A percentile compares a stretch with the other conserved stretches of the same genome.
phyloP scores from a whole-genome alignment of 2,113 vertebrate genomes.

The Gymnorhina tibicen region DNA sequence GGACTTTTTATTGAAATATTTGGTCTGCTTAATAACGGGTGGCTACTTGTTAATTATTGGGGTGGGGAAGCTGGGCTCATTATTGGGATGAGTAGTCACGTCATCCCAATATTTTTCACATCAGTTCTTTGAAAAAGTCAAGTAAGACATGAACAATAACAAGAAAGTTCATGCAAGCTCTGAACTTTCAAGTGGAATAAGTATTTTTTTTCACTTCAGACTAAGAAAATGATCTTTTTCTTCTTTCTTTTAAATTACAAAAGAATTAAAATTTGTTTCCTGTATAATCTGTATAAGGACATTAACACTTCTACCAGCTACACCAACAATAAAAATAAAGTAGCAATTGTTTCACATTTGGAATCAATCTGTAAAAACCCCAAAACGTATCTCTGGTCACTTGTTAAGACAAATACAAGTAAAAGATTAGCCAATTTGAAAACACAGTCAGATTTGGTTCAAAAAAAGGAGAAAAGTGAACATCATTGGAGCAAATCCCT shows the following conservation, averaged over 20 bases:
- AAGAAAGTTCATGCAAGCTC: slow-evolving; percentile 38
- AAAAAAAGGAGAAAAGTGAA: not conserved
- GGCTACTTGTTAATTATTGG: slow-evolving; percentile 70
- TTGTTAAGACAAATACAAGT: not conserved
- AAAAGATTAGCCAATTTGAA: not conserved
- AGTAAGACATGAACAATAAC: slow-evolving; percentile 61
- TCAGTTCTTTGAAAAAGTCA: slow-evolving; percentile 62
- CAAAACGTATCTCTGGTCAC: not conserved
- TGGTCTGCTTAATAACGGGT: slow-evolving; percentile 61
- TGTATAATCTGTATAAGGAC: not conserved
- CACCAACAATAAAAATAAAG: not conserved
- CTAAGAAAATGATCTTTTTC: accelerated
- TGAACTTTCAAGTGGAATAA: not conserved
- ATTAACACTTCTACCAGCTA: not conserved
- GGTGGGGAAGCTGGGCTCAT: slow-evolving; percentile 63
- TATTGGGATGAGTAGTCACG: slow-evolving; percentile 77
- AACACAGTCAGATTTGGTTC: not conserved
- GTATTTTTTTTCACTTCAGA: not conserved
- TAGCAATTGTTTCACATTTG: slow-evolving; percentile 32
- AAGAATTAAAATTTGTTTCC: not conserved
- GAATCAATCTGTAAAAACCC: slow-evolving; percentile 53
- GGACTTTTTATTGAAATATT: slow-evolving; percentile 47
- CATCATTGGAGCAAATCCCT: not conserved
- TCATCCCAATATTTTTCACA: slow-evolving; percentile 73
- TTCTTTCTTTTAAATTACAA: not conserved